phyloP scores from a whole-genome alignment of 2,113 vertebrate species.

The Antennarius striatus region DNA sequence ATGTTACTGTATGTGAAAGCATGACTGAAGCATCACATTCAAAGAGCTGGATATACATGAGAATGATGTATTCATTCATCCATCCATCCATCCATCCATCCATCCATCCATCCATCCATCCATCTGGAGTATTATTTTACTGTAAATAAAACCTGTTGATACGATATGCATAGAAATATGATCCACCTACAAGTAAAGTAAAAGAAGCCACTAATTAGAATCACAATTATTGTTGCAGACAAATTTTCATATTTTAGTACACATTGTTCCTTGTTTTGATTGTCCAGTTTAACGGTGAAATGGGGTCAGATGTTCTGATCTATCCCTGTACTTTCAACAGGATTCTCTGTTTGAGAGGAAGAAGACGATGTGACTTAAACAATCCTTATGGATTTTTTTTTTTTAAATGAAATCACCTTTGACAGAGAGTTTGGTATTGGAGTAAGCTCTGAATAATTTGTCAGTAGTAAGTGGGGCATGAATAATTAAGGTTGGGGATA shows the following conservation, averaged over 20 bases:
- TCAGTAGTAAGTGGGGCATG: constrained; percentile 75
- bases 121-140: not conserved
- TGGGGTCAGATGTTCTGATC: too few relatives aligned
- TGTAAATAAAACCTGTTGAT: not conserved
- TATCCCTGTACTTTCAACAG: not conserved
- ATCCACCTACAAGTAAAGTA: not conserved
- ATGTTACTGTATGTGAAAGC: too few relatives aligned
- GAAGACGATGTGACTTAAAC: constrained; percentile 22
- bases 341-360: constrained; percentile 17
- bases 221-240: not conserved
- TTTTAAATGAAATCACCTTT: constrained; percentile 36
- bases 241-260: not conserved
- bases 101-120: too few relatives aligned
- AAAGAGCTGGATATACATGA: too few relatives aligned
- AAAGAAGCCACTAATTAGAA: not conserved
- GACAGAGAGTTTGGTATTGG: constrained; percentile 43
- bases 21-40: too few relatives aligned
- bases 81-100: too few relatives aligned
- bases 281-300: too few relatives aligned
- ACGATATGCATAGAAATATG: too few relatives aligned
- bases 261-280: too few relatives aligned
- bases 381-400: constrained; percentile 37
- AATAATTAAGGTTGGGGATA: constrained; percentile 78
- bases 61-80: too few relatives aligned
- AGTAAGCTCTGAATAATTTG: constrained; percentile 71